A percentile compares a stretch with the other conserved stretches of the same genome.
Evolutionary conservation across 2,888 invertebrate genomes (phyloP).

Genomic region (Lingula anatina): DNA sequence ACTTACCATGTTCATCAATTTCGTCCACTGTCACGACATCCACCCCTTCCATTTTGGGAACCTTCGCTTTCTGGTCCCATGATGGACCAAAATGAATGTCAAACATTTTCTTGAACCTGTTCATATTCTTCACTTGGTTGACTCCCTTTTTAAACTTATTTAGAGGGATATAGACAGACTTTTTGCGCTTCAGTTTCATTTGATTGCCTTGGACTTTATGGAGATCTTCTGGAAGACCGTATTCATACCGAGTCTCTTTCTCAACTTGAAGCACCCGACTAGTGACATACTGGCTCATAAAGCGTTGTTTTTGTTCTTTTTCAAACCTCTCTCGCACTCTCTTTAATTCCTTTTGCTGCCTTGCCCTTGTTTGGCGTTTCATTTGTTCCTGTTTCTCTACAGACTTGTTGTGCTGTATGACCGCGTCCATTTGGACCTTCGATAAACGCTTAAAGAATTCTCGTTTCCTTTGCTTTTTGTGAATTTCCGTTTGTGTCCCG

Average conservation of each 20-base stretch:
- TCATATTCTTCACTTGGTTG: background rate
- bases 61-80: background rate
- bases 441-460: background rate
- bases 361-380: background rate
- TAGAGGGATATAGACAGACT: background rate
- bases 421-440: background rate
- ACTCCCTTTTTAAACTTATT: background rate
- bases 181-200: background rate
- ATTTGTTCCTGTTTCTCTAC: background rate
- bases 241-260: background rate
- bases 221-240: background rate
- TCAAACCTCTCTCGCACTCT: background rate
- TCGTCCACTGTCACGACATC: background rate
- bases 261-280: background rate
- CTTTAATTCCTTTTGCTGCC: background rate
- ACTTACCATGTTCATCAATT: too few relatives aligned
- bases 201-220: background rate
- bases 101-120: background rate
- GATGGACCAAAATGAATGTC: background rate
- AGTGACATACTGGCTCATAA: background rate
- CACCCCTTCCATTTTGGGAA: background rate
- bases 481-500: background rate
- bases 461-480: background rate
- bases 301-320: background rate
- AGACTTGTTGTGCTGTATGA: background rate